Base-by-base conservation (phyloP, 2,888 invertebrate species). In the Cheilosia impressa region DNA sequence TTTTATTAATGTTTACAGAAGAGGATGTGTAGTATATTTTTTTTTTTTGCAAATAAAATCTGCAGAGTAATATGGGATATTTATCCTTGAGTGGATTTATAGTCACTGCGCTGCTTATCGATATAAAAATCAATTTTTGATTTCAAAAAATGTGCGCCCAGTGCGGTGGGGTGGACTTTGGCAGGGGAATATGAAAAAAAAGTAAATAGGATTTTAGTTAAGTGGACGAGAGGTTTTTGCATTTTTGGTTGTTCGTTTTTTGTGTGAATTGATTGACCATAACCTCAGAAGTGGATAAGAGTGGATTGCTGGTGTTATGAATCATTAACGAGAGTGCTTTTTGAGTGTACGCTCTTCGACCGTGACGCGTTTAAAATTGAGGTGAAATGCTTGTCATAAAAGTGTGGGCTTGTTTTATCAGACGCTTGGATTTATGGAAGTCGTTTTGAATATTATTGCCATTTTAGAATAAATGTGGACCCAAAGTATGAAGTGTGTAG, bases 11-110 rank as follows among this genome's bases (percentile, higher is more conserved):
- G 82, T 87, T 87, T 87, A 73, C 87, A 72, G 47, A 84, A 60
- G 63, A 69, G 53, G 63, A 78, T 78, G 58, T 68, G 65, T 72
- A 65, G 47, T 55, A 69, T n/a, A n/a, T n/a, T 68, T 34, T 66
- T 68, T n/a, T 71, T 87, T 58, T 81, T 76, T 68, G 82, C 58
- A 82, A 87, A 87, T 75, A 82, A 87, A 81, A 87, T 85, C 85
- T 87, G 82, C 81, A 77, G 68, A 87, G 76, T 72, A 83, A 85
- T 80, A 85, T 81, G 62, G 81, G 84, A 87, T 87, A 81, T 85
- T 89, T 87, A 88, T 88, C 84, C 89, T 88, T 89, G 89, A 88
- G 88, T 88, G 89, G 90, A 91, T 90, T 91, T 91, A 90, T 90
- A 90, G 90, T 89, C 89, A 89, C 63, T 81, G 52, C 22, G 69